Conservation (phyloP, 2,113 vertebrate species). For the Rhynchopsitta pachyrhyncha region DNA sequence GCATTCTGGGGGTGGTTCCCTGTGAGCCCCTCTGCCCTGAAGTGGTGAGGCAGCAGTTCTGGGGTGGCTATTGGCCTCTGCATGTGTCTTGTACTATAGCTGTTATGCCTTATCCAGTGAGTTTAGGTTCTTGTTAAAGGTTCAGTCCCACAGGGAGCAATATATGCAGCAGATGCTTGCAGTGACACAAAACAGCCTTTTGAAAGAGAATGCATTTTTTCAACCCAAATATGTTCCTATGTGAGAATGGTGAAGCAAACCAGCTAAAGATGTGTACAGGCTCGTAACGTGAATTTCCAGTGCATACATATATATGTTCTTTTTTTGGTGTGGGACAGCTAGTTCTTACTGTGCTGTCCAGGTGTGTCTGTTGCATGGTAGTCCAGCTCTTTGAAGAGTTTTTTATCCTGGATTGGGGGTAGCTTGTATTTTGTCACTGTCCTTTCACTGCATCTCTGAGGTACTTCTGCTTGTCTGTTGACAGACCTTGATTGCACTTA, state of each 20-base stretch:
- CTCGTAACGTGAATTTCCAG: neutral
- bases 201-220: neutral
- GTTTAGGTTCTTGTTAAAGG: constrained; percentile 1
- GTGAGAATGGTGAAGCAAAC: neutral
- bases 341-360: neutral
- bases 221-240: neutral
- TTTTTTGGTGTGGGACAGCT: neutral
- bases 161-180: constrained; percentile 2
- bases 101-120: neutral
- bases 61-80: neutral
- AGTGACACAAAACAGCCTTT: constrained; percentile 23
- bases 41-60: neutral
- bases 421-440: neutral
- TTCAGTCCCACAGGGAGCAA: constrained; percentile 4
- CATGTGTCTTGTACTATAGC: neutral
- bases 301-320: neutral
- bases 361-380: neutral
- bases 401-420: neutral
- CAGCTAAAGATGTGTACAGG: neutral
- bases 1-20: neutral
- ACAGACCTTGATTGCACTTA: neutral
- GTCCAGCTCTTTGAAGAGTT: neutral
- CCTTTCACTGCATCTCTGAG: neutral
- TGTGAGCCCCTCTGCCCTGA: neutral
- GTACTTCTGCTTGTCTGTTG: neutral